A percentile compares a stretch with the other conserved stretches of the same genome.
Evolutionary conservation across 1,140 invertebrate genomes (phyloP).

Genomic region (Schlechtendalia chinensis): DNA sequence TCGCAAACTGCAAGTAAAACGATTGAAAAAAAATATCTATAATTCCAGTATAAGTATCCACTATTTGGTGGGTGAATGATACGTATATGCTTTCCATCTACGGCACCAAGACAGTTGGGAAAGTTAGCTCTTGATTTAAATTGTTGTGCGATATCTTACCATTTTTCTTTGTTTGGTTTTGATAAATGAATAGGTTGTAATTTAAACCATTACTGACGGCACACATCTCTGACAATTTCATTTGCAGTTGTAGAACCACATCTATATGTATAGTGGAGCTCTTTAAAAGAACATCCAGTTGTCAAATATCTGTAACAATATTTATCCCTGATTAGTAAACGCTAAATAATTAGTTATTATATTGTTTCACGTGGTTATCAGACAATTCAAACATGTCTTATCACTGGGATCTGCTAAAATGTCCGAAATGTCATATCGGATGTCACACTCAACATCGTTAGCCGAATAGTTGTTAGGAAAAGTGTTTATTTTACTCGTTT

Average conservation of each 20-base stretch:
- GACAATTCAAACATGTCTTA: too few species aligned
- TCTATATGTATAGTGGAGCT: slow-evolving; percentile 52
- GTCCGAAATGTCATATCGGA: too few species aligned
- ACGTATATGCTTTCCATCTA: slow-evolving; percentile 57
- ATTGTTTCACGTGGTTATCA: too few species aligned
- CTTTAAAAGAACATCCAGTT: slow-evolving; percentile 51
- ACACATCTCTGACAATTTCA: slow-evolving; percentile 52
- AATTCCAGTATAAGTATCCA: slow-evolving; percentile 52
- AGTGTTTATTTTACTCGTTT: too few species aligned
- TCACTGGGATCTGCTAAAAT: too few species aligned
- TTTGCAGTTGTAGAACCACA: slow-evolving; percentile 53
- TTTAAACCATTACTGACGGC: slow-evolving; percentile 50
- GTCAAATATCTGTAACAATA: slow-evolving; percentile 52
- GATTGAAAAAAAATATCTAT: slow-evolving; percentile 50
- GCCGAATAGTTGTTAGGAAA: too few species aligned
- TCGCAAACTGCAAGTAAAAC: slow-evolving; percentile 40
- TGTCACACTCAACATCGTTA: too few species aligned
- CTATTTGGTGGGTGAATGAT: slow-evolving; percentile 43
- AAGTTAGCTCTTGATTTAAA: slow-evolving; percentile 54
- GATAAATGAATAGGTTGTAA: slow-evolving; percentile 51
- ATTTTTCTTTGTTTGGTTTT: slow-evolving; percentile 51
- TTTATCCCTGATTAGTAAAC: slow-evolving; percentile 22
- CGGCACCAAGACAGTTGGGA: slow-evolving; percentile 57
- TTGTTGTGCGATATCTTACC: slow-evolving; percentile 19
- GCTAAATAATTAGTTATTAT: slow-evolving; percentile 16